phyloP scores from a whole-genome alignment of 2,797 vertebrate species.

The Dendrocincla fuliginosa region DNA sequence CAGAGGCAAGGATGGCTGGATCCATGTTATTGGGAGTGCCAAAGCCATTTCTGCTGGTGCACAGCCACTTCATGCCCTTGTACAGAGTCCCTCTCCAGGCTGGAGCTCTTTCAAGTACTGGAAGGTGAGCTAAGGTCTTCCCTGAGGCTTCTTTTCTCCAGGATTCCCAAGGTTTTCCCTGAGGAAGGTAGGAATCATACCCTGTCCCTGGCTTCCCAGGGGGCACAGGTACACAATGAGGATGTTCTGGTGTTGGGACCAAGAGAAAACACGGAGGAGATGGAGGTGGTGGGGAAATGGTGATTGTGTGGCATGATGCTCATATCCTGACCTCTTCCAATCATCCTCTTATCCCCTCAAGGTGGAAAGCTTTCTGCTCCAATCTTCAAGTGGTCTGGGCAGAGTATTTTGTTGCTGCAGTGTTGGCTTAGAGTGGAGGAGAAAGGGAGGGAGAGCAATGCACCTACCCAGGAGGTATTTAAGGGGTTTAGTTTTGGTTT shows the following conservation, averaged over 20 bases:
- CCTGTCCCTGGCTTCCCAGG: too few relatives aligned
- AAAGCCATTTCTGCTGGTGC: neutral
- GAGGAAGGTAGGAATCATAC: neutral
- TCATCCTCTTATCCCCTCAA: neutral
- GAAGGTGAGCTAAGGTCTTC: neutral
- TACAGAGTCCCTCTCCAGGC: accelerated
- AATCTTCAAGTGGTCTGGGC: neutral
- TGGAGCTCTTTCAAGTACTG: neutral
- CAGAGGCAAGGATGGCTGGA: accelerated
- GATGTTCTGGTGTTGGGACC: too few relatives aligned
- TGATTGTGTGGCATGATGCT: neutral
- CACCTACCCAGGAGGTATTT: neutral
- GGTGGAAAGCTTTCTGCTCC: neutral
- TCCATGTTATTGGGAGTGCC: accelerated
- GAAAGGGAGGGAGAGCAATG: neutral
- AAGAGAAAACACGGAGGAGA: accelerated
- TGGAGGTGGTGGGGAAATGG: too few relatives aligned
- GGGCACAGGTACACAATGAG: accelerated
- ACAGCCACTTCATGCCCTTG: neutral
- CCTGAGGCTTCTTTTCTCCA: neutral
- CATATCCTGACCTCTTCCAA: neutral
- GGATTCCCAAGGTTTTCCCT: neutral
- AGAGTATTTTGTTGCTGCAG: neutral
- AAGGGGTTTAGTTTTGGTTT: neutral
- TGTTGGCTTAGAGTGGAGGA: neutral